Evolutionary conservation across 1,140 invertebrate genomes (phyloP).

Genomic region (Phortica variegata): DNA sequence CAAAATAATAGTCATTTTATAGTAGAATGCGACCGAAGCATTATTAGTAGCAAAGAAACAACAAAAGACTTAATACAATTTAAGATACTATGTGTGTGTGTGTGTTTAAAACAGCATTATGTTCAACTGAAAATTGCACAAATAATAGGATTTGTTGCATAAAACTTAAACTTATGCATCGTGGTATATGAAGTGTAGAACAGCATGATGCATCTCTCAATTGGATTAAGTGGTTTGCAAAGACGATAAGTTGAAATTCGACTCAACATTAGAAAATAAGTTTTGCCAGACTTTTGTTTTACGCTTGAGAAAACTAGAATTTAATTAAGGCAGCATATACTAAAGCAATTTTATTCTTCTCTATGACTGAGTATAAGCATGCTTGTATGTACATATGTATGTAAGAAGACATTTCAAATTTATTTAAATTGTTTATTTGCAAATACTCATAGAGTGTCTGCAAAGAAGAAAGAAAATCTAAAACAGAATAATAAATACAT

Average conservation of each 20-base stretch:
- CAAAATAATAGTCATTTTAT: too few relatives aligned
- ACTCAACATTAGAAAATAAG: constrained; percentile 14
- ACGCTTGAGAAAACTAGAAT: constrained; percentile 35
- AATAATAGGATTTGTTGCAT: constrained; percentile 7
- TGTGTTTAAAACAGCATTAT: constrained; percentile 5
- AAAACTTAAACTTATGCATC: constrained; percentile 22
- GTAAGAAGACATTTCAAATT: too few relatives aligned
- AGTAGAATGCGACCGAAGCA: too few relatives aligned
- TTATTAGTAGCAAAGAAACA: too few relatives aligned
- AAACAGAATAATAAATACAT: too few relatives aligned
- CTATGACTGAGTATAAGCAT: too few relatives aligned
- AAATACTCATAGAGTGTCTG: too few relatives aligned
- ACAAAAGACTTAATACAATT: constrained; percentile 6
- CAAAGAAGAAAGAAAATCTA: too few relatives aligned
- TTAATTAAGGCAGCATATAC: constrained; percentile 47
- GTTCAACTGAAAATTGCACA: neutral
- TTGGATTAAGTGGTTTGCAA: constrained; percentile 47
- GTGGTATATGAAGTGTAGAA: constrained; percentile 30
- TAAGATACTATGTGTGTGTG: neutral
- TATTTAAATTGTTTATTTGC: too few relatives aligned
- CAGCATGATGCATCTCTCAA: constrained; percentile 44
- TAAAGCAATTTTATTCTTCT: constrained; percentile 36
- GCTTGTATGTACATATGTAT: too few relatives aligned
- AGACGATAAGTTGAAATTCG: constrained; percentile 11
- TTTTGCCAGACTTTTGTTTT: constrained; percentile 28